phyloP scores from a whole-genome alignment of 1,140 invertebrate species.

The Harlomillsia oculata region DNA sequence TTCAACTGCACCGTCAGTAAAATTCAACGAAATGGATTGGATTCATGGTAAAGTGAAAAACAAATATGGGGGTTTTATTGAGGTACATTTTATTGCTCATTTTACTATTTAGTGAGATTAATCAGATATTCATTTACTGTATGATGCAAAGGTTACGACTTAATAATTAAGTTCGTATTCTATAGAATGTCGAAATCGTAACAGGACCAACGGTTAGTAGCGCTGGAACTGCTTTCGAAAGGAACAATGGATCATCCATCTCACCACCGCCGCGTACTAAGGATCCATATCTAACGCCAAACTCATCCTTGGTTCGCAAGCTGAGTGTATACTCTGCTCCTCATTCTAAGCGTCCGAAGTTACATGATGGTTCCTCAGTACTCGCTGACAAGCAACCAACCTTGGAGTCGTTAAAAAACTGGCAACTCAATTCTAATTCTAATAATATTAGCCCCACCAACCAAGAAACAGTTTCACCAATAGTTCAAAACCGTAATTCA shows the following conservation, averaged over 20 bases:
- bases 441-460: no score
- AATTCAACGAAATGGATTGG: conserved; percentile 7
- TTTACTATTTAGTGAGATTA: background rate
- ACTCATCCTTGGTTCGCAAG: background rate
- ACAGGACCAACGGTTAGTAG: background rate
- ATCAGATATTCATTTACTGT: background rate
- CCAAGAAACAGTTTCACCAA: no score
- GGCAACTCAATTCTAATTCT: no score
- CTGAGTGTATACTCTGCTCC: background rate
- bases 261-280: background rate
- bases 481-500: no score
- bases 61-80: conserved; percentile 13
- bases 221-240: no score
- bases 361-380: background rate
- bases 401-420: no score
- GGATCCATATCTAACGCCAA: no score
- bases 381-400: no score
- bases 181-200: background rate
- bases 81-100: background rate
- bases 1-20: background rate
- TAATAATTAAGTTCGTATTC: background rate
- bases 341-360: background rate
- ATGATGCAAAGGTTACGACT: background rate
- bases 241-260: background rate
- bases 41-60: conserved; percentile 3